phyloP scores from a whole-genome alignment of 2,888 invertebrate species.

The Tachina lurida region DNA sequence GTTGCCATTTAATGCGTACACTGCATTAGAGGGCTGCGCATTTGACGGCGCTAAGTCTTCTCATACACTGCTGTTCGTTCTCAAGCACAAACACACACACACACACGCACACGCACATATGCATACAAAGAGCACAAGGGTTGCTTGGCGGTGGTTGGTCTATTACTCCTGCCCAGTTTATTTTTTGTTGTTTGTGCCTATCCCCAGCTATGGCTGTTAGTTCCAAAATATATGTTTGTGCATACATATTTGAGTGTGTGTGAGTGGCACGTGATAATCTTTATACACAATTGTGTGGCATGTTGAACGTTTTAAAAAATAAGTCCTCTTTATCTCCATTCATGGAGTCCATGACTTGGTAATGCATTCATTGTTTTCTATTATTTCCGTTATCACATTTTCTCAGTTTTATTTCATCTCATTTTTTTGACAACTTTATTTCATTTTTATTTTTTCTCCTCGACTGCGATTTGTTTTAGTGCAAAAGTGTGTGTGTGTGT shows the following conservation, averaged over 20 bases:
- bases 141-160: slow-evolving; percentile 82
- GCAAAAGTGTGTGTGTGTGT: slow-evolving; percentile 45
- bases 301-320: slow-evolving; percentile 13
- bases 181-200: slow-evolving; percentile 40
- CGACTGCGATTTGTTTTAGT: slow-evolving; percentile 55
- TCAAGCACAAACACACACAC: neutral
- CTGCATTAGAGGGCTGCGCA: slow-evolving; percentile 68
- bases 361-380: slow-evolving; percentile 72
- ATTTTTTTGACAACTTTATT: slow-evolving; percentile 69
- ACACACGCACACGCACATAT: slow-evolving; percentile 6
- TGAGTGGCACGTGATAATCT: slow-evolving; percentile 68
- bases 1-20: slow-evolving; percentile 40
- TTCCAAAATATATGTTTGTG: slow-evolving; percentile 7
- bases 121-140: slow-evolving; percentile 74
- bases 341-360: slow-evolving; percentile 69
- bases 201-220: slow-evolving; percentile 54
- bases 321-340: slow-evolving; percentile 47
- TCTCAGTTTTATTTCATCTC: slow-evolving; percentile 42
- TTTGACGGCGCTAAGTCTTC: slow-evolving; percentile 28
- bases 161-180: slow-evolving; percentile 79
- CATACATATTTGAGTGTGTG: slow-evolving; percentile 13
- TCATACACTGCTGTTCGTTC: slow-evolving; percentile 20
- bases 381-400: slow-evolving; percentile 71
- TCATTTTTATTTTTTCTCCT: slow-evolving; percentile 56
- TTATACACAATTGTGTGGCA: slow-evolving; percentile 49